phyloP scores from a whole-genome alignment of 2,113 vertebrate species.

The Pica pica region DNA sequence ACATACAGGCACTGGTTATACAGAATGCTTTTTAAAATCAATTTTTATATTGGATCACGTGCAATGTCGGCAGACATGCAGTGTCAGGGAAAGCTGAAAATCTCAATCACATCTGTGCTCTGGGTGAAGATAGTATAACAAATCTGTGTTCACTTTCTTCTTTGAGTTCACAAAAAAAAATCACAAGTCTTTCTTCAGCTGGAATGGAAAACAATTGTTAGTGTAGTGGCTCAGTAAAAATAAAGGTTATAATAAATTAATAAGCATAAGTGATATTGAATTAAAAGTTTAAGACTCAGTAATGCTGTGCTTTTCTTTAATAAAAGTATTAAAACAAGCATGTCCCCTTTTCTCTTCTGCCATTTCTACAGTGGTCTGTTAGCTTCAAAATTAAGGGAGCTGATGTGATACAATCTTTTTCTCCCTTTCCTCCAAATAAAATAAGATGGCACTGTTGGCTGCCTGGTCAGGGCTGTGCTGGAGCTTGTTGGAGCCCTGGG shows the following conservation, averaged over 20 bases:
- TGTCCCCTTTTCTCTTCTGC: not conserved
- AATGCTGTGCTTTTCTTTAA: not conserved
- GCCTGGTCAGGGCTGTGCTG: not conserved
- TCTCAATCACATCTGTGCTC: not conserved
- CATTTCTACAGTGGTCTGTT: not conserved
- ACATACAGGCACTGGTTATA: not conserved
- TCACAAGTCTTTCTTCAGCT: not conserved
- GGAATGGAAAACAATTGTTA: not conserved
- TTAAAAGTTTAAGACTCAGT: not conserved
- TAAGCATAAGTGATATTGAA: not conserved
- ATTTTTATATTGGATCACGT: not conserved
- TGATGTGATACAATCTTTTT: not conserved
- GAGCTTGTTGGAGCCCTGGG: not conserved
- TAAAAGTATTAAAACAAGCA: not conserved
- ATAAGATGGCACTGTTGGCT: rapidly evolving
- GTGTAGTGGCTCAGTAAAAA: not conserved
- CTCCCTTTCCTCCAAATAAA: not conserved
- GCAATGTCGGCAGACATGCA: not conserved
- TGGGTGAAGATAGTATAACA: not conserved
- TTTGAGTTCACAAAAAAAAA: not conserved
- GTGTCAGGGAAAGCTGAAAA: not conserved
- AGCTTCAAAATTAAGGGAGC: not conserved
- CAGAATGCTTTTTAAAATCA: not conserved
- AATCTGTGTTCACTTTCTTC: not conserved
- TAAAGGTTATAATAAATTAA: not conserved